Evolutionary conservation across 2,113 vertebrate species (phyloP), one percentile per base, ranked within the genome.

Genomic region (Petaurus breviceps): DNA sequence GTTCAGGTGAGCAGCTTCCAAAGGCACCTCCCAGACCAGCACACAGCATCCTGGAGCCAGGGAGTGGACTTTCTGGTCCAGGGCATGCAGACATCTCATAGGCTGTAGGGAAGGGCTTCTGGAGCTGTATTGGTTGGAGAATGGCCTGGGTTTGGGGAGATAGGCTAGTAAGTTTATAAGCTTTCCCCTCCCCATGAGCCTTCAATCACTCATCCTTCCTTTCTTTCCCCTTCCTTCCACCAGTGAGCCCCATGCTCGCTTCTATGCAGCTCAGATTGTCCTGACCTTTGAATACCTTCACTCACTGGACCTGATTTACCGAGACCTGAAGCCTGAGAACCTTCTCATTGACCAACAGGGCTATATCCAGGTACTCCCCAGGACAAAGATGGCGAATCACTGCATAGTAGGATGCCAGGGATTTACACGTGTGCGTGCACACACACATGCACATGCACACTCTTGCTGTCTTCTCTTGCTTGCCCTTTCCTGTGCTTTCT

Each of bases 231-330:
- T 43, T 90, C 55, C 53, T 51, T 92, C 55, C 52, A 0, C 90
- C 96, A 99, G 99, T 97, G 99, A 99, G 98, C 99, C 99, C 91
- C 99, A 99, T 26, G 99, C 99, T 95, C 99, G 99, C 94, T 99
- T 99, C 98, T 99, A 99, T 52, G 99, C 99, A 22, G 99, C 99
- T 89, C 99, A 99, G 99, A 99, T 99, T 95, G 99, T 99, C 96
- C 98, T 99, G 98, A 99, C 99, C 93, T 99, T 99, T 68, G 99
- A 99, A 98, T 99, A 99, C 97, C 99, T 99, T 98, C 99, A 99
- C 99, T 99, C 99, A 0, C 98, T 99, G 94, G 99, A 99, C 98
- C 99, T 99, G 98, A 99, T 99, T 98, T 99, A 99, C 98, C 98
- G 99, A 98, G 99, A 99, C 98, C 99, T 99, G 95, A 99, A 99